A percentile compares a stretch with the other conserved stretches of the same genome.
Conservation (phyloP, 2,888 invertebrate genomes). For the Drosophila lutescens region DNA sequence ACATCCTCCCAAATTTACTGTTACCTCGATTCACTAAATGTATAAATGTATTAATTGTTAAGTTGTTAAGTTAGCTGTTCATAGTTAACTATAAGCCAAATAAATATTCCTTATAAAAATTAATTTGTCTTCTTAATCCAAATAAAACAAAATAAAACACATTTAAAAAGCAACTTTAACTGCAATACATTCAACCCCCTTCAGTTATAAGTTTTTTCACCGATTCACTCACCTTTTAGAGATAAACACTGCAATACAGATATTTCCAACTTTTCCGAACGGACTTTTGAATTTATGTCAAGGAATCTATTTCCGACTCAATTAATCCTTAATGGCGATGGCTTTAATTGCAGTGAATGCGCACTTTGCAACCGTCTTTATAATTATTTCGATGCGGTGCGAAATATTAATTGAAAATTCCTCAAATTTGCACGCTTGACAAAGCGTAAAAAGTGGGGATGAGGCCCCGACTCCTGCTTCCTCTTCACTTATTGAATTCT, state of each 20-base stretch:
- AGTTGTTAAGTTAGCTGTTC: too few species aligned
- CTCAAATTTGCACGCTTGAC: conserved; percentile 30
- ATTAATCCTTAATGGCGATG: conserved; percentile 53
- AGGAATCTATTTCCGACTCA: conserved; percentile 26
- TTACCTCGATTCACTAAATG: too few species aligned
- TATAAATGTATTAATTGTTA: too few species aligned
- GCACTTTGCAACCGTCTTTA: conserved; percentile 24
- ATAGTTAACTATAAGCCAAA: too few species aligned
- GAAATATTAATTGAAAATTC: conserved; percentile 51
- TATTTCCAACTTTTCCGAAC: background rate
- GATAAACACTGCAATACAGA: conserved; percentile 1
- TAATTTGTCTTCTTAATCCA: too few species aligned
- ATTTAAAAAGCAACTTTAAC: too few species aligned
- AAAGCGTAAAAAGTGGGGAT: conserved; percentile 25
- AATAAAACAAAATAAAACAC: too few species aligned
- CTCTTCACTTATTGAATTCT: conserved; percentile 29
- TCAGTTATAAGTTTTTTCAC: background rate
- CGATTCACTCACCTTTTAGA: conserved; percentile 19
- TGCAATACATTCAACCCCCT: background rate
- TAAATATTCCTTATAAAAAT: too few species aligned
- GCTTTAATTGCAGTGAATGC: conserved; percentile 8
- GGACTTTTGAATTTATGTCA: conserved; percentile 8
- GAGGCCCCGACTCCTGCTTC: conserved; percentile 8
- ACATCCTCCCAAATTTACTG: too few species aligned
- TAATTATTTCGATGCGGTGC: conserved; percentile 21